Evolutionary conservation across 2,113 vertebrate species (phyloP), one percentile per base, ranked within the genome.

Genomic region (Henicopernis longicauda): DNA sequence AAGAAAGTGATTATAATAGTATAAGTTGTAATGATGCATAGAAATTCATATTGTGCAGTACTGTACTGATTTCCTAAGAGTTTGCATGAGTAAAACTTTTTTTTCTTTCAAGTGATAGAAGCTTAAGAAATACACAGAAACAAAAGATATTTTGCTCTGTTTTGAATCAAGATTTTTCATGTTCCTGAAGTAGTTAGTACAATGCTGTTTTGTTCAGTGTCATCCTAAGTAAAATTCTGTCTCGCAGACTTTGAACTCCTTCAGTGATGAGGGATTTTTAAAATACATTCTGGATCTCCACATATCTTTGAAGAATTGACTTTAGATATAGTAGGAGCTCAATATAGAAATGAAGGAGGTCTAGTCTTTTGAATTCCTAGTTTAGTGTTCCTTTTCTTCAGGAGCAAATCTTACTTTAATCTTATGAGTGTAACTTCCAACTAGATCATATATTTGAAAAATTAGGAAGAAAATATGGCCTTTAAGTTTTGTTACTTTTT

Each of bases 1-100:
- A 95, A 92, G 87, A 97, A 95, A 96, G 89, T 94, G 25, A 77
- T 96, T 72, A 47, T 86, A 63, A 21, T 63, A 93, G 21, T 93
- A 42, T 91, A 83, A 81, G 40, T 92, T 18, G 10, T 92, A 76
- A 86, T 80, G 58, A 31, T 72, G 27, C 32, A 17, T 80, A 85
- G 90, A 49, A 87, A 47, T 90, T 85, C 50, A 80, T 58, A 74
- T 82, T 93, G 20, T 65, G 49, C 78, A 86, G 50, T 61, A 61
- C 42, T 81, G 5, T 74, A 61, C 63, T 80, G 49, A 72, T 96
- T 96, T 96, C 65, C 69, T 93, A 52, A 93, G 40, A 86, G 55
- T 94, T 79, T 93, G 45, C 49, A 45, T 58, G 74, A 77, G 38
- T 76, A 57, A 82, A 79, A 36, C 11, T 59, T 79, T 86, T 76